Conservation (phyloP, 1,140 invertebrate species). For the Platyscapa corneri region DNA sequence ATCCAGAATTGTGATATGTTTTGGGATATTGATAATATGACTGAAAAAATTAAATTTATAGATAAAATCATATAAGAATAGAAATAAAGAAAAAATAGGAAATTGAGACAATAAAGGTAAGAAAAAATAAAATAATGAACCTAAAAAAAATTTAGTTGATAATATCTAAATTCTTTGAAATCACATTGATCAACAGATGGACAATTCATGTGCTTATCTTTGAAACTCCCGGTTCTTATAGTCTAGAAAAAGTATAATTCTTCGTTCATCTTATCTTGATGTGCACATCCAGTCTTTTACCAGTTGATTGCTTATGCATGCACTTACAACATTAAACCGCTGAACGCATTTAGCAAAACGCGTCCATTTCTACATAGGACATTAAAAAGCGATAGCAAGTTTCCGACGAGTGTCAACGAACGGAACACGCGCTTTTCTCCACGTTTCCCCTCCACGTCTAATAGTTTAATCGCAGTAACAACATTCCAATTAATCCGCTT, state of each 20-base stretch:
- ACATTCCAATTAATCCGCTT: constrained; percentile 66
- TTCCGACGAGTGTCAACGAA: neutral
- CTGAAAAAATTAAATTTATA: too few species aligned
- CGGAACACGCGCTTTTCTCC: neutral
- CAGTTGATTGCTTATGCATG: constrained; percentile 24
- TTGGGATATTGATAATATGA: too few species aligned
- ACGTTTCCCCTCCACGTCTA: constrained; percentile 47
- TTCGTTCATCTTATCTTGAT: neutral
- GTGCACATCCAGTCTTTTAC: neutral
- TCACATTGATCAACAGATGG: neutral
- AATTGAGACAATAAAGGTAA: too few species aligned
- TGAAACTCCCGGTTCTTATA: neutral
- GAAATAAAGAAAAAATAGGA: too few species aligned
- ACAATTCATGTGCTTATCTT: neutral
- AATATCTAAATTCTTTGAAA: neutral
- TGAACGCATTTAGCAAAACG: constrained; percentile 27
- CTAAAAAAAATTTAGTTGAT: neutral
- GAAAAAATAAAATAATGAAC: neutral
- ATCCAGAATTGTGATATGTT: too few species aligned
- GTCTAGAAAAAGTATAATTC: neutral
- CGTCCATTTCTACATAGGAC: constrained; percentile 35
- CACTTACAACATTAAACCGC: constrained; percentile 11
- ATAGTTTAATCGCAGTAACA: constrained; percentile 66
- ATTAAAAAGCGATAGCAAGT: constrained; percentile 43
- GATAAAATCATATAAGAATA: too few species aligned